These are phyloP conservation scores for Rhizoglyphus robini DNA, from an alignment of 1,140 invertebrate genomes.

Conservation along the genomic window DNA sequence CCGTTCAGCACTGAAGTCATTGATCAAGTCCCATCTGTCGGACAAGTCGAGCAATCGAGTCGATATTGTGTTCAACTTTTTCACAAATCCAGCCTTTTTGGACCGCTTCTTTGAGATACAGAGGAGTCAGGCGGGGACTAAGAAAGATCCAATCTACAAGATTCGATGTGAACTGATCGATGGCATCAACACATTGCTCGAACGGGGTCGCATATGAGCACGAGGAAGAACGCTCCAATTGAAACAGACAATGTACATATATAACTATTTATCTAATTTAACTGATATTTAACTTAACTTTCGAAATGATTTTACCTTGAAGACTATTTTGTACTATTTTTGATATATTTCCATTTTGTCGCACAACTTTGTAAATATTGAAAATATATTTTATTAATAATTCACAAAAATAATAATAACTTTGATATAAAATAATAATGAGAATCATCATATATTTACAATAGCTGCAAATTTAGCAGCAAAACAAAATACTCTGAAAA, in stretches of 20 bases:
- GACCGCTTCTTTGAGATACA: conserved; percentile 35
- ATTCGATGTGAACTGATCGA: background rate
- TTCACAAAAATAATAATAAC: too few relatives aligned
- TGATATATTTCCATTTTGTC: too few relatives aligned
- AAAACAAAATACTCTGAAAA: too few relatives aligned
- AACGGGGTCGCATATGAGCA: background rate
- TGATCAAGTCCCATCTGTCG: conserved; percentile 65
- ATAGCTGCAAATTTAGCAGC: too few relatives aligned
- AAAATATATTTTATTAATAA: too few relatives aligned
- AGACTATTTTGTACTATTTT: too few relatives aligned
- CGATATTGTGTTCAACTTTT: conserved; percentile 66
- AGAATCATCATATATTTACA: too few relatives aligned
- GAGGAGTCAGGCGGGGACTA: background rate
- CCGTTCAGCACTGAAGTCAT: conserved; percentile 47
- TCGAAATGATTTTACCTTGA: too few relatives aligned
- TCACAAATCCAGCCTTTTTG: conserved; percentile 54
- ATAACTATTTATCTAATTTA: too few relatives aligned
- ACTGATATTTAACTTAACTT: too few relatives aligned
- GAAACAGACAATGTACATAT: background rate
- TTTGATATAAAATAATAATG: too few relatives aligned
- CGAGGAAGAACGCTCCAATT: background rate
- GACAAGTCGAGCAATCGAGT: conserved; percentile 70
- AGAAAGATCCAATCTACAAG: background rate
- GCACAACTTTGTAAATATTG: too few relatives aligned
- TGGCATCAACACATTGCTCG: conserved; percentile 1